Base-by-base conservation (phyloP, 92 coral and sea anemone species). In the Siderastrea siderea region DNA sequence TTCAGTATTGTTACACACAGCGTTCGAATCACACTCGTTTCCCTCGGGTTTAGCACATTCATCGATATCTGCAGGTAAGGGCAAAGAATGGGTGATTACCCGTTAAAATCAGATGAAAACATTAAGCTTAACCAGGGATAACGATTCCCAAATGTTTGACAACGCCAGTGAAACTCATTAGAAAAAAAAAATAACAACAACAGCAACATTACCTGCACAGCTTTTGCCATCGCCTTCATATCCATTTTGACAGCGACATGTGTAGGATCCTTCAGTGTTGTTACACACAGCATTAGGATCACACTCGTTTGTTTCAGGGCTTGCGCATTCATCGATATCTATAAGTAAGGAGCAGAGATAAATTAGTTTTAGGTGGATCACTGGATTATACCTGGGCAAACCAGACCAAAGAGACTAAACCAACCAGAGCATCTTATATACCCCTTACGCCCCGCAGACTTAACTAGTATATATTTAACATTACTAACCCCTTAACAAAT, bases 241-340 rank as follows among this genome's bases (percentile, higher is more conserved):
- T 16, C 95, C 96, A 5, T 17, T 61, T 1, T 5, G 71, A 64
- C 96, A 94, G 7, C 50, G 51, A 17, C 97, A 94, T 7, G 54
- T 57, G 73, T 87, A 92, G 3, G 95, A 84, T 13, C 98, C 98
- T 16, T 63, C 68, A 2, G 88, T 90, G 84, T 95, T 92, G 19
- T 75, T 83, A 64, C 93, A 93, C n/a, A 50, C 44, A 6, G 95
- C 93, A 12, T 74, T 86, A 0, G 50, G 26, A 53, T 93, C 85
- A 60, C 95, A 93, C 47, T 19, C 67, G 62, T 80, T 80, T 51
- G 65, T 11, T 38, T 50, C 79, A 58, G 49, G 16, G 44, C 43
- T 53, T 3, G 48, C 53, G 58, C 95, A 93, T 57, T 89, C 90
- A 48, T 92, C 82, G 12, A 84, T 61, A 46, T 88, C 92, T 91